These are phyloP conservation scores for Caloenas nicobarica DNA, from an alignment of 2,113 vertebrate species.

Conservation along the genomic window DNA sequence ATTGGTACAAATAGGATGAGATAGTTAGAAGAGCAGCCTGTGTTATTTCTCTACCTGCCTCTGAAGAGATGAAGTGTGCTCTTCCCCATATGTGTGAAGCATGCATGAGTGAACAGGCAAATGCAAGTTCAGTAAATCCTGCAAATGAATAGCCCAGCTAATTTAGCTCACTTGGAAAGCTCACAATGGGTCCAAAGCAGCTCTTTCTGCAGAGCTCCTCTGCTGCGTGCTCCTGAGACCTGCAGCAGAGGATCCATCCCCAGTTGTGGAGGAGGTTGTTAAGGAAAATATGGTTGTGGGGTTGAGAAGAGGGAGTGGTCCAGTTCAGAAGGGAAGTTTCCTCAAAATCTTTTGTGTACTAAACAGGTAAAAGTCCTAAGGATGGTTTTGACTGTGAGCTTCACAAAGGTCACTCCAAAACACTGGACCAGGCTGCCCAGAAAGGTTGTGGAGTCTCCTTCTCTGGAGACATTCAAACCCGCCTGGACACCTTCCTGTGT, in stretches of 20 bases:
- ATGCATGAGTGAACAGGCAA: neutral
- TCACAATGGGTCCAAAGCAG: neutral
- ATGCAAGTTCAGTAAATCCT: neutral
- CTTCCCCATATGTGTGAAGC: neutral
- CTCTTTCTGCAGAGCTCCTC: too few relatives aligned
- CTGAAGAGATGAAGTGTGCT: rapidly evolving
- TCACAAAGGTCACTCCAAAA: neutral
- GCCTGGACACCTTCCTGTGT: too few relatives aligned
- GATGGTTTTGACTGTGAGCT: neutral
- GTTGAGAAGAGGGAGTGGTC: neutral
- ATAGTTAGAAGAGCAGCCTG: neutral
- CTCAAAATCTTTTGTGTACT: neutral
- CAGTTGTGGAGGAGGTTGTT: neutral
- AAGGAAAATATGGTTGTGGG: neutral
- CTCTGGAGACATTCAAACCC: too few relatives aligned
- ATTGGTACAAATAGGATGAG: neutral
- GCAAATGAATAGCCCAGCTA: rapidly evolving
- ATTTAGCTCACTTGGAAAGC: neutral
- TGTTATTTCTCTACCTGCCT: neutral
- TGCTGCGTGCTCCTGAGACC: neutral
- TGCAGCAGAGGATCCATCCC: neutral
- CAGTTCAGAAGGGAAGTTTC: neutral
- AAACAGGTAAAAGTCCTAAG: neutral
- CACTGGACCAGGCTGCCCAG: too few relatives aligned
- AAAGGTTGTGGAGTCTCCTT: too few relatives aligned